Evolutionary conservation across 1,140 invertebrate species (phyloP), one percentile per base, ranked within the genome.

Genomic region (Drosophila dunni): DNA sequence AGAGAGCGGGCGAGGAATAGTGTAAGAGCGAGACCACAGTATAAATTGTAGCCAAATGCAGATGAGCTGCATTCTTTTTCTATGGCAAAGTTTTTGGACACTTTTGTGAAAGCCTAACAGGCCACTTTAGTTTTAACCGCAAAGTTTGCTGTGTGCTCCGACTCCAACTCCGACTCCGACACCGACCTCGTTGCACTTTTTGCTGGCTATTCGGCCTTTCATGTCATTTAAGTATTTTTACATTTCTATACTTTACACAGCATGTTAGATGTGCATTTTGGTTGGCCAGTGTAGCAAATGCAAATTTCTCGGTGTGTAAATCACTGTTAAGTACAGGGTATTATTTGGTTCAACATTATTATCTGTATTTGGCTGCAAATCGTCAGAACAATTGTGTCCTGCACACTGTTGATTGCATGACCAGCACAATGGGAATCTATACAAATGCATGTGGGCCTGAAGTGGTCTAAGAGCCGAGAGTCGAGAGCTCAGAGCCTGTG

Each of bases 41-140:
- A 61, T 63, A 82, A 75, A 77, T 65, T 82, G 82, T 86, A 83
- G 75, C 81, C 82, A 86, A 81, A 85, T 85, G 82, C 82, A 85
- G 82, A 88, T 88, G 83, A 88, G 83, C 79, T 75, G 81, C 74
- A 86, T 86, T 81, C 66, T 75, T 86, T 75, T 86, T 81, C 75
- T 75, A 69, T 66, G 62, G 64, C 46, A 85, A 83, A 83, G 71
- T 83, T 86, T 82, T 79, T 57, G 78, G 75, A 81, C 79, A 86
- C 67, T 86, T 82, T 83, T 62, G 15, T 79, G 83, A 79, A 79
- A 82, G 79, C 83, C 78, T 88, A 88, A 88, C 71, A 78, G 83
- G 83, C 83, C 84, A 88, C 84, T 88, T 88, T 89, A 89, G 84
- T 88, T 79, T 83, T 77, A 89, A 89, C 83, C 83, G 63, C 84